Evolutionary conservation across 2,797 vertebrate genomes (phyloP), one percentile per base, ranked within the genome.

Genomic region (Thunnus albacares): DNA sequence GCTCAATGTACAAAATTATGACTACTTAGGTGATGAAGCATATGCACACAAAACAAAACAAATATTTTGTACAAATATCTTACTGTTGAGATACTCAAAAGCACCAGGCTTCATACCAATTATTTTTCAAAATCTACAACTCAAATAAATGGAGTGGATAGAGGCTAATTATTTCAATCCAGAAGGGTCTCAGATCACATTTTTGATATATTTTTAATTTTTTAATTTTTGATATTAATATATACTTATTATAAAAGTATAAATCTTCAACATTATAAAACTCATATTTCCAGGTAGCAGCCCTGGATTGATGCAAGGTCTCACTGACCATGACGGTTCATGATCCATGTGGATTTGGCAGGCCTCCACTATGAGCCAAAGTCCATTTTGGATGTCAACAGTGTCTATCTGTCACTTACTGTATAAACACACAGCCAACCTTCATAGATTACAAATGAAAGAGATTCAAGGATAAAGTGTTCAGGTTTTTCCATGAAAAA

Each of bases 311-410:
- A 82, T 67, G 45, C 49, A 18, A 87, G 43, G 73, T 80, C 61
- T 66, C 11, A 17, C 11, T 83, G 82, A 53, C 75, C 28, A 5
- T 18, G 24, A 11, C 45, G 22, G 59, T 45, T 65, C 73, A 52
- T 71, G 77, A 79, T 62, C 41, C 52, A 55, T 60, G 22, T 67
- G 52, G 47, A 70, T 79, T 61, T 88, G 86, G 90, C 79, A 87
- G 45, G 0, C 7, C 22, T 67, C 22, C 43, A 18, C 56, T 60
- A 43, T 41, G 35, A 86, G 51, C 38, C 82, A 88, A 74, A 90
- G 88, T 90, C 85, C 81, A 63, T 81, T 85, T 59, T 53, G 58
- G 47, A 59, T 68, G 71, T 86, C 76, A 88, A 85, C 77, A 82
- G 52, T 75, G 41, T 71, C 73, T 79, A 52, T 77, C 22, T 65